These are phyloP conservation scores for Halisarca cf. caerulea DNA, from an alignment of 37 sponge, comb jelly and placozoan species.

Conservation along the genomic window DNA sequence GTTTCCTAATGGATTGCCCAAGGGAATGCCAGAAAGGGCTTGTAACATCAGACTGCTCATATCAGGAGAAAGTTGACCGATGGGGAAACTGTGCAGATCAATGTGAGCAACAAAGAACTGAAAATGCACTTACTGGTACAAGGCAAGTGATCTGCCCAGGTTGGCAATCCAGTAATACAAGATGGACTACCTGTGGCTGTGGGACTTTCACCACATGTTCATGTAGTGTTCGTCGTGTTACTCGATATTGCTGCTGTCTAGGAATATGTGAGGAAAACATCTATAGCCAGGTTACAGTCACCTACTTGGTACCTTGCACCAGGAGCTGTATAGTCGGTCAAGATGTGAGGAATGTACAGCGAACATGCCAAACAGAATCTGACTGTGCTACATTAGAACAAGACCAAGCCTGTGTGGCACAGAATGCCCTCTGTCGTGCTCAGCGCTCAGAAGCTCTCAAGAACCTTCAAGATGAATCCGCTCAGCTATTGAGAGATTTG, in stretches of 20 bases:
- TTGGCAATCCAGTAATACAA: background rate
- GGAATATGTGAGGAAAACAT: background rate
- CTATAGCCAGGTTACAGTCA: background rate
- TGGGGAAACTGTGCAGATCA: background rate
- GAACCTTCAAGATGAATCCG: background rate
- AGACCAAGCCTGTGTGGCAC: background rate
- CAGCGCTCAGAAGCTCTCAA: background rate
- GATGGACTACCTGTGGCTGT: background rate
- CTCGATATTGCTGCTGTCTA: background rate
- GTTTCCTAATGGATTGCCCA: background rate
- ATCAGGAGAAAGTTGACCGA: background rate
- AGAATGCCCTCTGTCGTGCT: background rate
- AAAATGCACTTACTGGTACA: background rate
- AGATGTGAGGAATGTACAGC: background rate
- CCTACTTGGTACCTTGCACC: background rate
- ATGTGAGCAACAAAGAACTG: background rate
- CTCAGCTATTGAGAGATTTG: background rate
- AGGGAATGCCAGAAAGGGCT: background rate
- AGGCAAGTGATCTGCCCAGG: background rate
- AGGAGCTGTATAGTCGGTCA: background rate
- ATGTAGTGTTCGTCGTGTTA: background rate
- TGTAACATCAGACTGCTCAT: background rate
- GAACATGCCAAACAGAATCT: background rate
- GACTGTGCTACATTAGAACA: background rate
- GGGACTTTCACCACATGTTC: background rate